phyloP scores from a whole-genome alignment of 2,797 vertebrate genomes.

The Sciurus carolinensis region DNA sequence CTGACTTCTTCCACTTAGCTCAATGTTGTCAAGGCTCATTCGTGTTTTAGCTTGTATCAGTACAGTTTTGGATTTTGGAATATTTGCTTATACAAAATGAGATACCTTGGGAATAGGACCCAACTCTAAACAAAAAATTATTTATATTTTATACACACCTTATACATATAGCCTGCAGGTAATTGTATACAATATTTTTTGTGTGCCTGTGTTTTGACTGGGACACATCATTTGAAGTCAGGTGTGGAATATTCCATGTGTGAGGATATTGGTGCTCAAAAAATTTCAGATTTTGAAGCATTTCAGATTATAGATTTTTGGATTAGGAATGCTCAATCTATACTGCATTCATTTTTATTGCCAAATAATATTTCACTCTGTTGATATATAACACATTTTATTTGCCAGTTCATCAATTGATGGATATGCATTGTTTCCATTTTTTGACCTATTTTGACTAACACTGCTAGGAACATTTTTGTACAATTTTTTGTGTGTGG shows the following conservation, averaged over 20 bases:
- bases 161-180: not conserved
- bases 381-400: not conserved
- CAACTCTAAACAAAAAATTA: not conserved
- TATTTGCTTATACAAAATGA: not conserved
- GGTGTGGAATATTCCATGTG: not conserved
- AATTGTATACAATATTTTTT: not conserved
- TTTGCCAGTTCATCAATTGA: not conserved
- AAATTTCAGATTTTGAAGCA: not conserved
- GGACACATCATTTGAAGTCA: not conserved
- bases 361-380: not conserved
- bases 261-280: not conserved
- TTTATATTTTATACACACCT: not conserved
- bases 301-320: not conserved
- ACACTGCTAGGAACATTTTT: not conserved
- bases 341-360: slow-evolving; percentile 18
- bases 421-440: not conserved
- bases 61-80: not conserved
- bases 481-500: not conserved
- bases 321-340: not conserved
- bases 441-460: not conserved
- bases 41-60: not conserved
- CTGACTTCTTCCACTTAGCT: not conserved
- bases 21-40: not conserved
- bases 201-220: not conserved
- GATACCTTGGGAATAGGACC: not conserved